Evolutionary conservation across 2,888 invertebrate genomes (phyloP), one percentile per base, ranked within the genome.

Genomic region (Cyclophora albipunctata): DNA sequence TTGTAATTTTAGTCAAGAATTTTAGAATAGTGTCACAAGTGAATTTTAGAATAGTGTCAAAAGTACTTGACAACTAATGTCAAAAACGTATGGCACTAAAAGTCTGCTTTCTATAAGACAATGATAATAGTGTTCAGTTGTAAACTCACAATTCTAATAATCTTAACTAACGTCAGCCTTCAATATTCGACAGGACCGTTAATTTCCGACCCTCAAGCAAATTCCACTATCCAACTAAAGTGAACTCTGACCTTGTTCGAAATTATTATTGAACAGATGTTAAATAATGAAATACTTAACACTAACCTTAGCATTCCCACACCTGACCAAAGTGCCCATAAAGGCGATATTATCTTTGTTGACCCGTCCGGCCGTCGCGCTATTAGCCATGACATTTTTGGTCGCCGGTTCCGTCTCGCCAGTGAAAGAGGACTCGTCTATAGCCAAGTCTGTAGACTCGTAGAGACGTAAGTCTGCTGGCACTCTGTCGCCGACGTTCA

Each of bases 391-490:
- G 0, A 93, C 92, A 52, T 90, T 92, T 81, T 97, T 97, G 42
- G 89, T 89, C 0, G 96, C 94, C 7, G 99, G 98, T 74, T 98
- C 97, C 0, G 98, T 98, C 87, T 99, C 99, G 0, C 99, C 99
- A 0, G 99, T 99, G 79, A 99, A 98, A 61, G 98, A 98, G 48
- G 98, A 98, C 86, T 99, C 99, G 81, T 99, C 99, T 46, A 99
- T 94, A 3, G 96, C 94, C 58, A 99, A 90, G 84, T 98, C 98
- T 7, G 94, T 92, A 0, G 97, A 92, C 78, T 98, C 98, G 78
- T 95, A 95, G n/a, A 99, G 91, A 40, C 99, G 91, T 40, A 99
- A 86, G 88, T 99, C 99, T 1, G 99, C 99, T 4, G 99, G 99
- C 44, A 99, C 97, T 49, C 98, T 90, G 83, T 99, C 99, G 6